These are phyloP conservation scores for Hydrozoanthus gracilis DNA, from an alignment of 92 coral and sea anemone species.

Conservation along the genomic window DNA sequence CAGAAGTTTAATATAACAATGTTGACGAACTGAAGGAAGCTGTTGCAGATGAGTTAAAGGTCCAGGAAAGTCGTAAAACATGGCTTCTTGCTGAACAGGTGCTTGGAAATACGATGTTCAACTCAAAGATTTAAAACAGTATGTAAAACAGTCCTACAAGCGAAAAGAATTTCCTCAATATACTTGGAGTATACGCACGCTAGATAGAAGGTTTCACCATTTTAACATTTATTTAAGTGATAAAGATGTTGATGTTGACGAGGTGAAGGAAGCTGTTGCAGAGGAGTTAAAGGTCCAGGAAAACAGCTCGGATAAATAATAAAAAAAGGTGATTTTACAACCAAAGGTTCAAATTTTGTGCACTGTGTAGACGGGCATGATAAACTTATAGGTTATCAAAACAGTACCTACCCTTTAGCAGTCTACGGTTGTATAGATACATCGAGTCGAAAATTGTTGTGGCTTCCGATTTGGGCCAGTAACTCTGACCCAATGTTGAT, in stretches of 20 bases:
- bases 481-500: slow-evolving; percentile 11
- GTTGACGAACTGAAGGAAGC: background rate
- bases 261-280: background rate
- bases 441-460: background rate
- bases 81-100: slow-evolving; percentile 3
- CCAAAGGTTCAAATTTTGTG: slow-evolving; percentile 9
- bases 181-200: background rate
- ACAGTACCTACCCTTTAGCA: background rate
- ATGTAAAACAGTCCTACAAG: slow-evolving; percentile 8
- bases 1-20: too few relatives aligned
- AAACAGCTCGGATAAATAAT: background rate
- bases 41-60: background rate
- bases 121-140: slow-evolving; percentile 15
- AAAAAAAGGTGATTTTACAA: background rate
- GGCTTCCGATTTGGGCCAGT: background rate
- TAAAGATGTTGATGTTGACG: background rate
- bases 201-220: slow-evolving; percentile 7
- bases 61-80: background rate
- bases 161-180: slow-evolving; percentile 9
- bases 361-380: background rate
- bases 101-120: slow-evolving; percentile 23
- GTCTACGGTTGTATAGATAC: background rate
- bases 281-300: background rate
- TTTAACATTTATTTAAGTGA: background rate
- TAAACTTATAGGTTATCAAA: background rate